Evolutionary conservation across 2,797 vertebrate species (phyloP).

Genomic region (Gila robusta): DNA sequence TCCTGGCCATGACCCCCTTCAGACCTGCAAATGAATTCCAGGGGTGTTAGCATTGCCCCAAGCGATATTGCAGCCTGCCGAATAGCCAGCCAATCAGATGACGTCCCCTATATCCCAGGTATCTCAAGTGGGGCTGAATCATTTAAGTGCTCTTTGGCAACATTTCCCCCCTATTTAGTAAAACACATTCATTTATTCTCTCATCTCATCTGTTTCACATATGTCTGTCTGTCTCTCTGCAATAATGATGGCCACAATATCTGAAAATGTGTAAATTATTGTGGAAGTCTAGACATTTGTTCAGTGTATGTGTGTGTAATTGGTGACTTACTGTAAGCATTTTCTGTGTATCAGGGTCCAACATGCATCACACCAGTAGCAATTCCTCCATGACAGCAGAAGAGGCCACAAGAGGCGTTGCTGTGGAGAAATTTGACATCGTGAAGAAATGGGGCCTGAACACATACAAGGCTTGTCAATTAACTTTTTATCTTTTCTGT

Average conservation of each 20-base stretch:
- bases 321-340: background rate
- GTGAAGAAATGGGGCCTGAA: slow-evolving; percentile 96
- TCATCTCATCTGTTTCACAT: slow-evolving; percentile 43
- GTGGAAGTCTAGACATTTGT: background rate
- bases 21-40: slow-evolving; percentile 76
- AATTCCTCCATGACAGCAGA: slow-evolving; percentile 78
- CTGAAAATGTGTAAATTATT: slow-evolving; percentile 14
- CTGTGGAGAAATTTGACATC: slow-evolving; percentile 92
- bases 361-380: slow-evolving; percentile 85
- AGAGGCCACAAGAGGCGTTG: slow-evolving; percentile 87
- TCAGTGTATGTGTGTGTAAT: background rate
- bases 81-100: slow-evolving; percentile 73
- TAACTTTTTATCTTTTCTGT: background rate
- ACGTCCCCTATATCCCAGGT: slow-evolving; percentile 72
- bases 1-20: slow-evolving; percentile 56
- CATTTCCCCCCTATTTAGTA: slow-evolving; percentile 15
- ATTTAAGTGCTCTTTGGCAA: slow-evolving; percentile 40
- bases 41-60: slow-evolving; percentile 69
- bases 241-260: background rate
- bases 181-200: slow-evolving; percentile 26
- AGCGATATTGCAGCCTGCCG: slow-evolving; percentile 73
- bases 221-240: slow-evolving; percentile 29
- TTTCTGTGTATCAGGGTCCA: slow-evolving; percentile 78
- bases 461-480: slow-evolving; percentile 89
- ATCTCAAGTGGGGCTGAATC: slow-evolving; percentile 10